Evolutionary conservation across 2,888 invertebrate genomes (phyloP).

Genomic region (Cinara cedri): DNA sequence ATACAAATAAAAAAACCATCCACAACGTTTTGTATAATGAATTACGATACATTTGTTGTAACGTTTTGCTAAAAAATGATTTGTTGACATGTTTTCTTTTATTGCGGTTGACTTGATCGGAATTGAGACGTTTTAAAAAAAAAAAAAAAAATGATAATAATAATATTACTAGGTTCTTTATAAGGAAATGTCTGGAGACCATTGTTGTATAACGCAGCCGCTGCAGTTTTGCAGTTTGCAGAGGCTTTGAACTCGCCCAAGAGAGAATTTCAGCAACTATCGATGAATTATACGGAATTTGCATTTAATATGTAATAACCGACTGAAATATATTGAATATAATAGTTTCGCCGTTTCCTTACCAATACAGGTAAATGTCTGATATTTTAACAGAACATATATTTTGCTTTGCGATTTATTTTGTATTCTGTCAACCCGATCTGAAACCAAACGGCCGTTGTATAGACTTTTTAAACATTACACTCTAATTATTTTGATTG

Average conservation of each 20-base stretch:
- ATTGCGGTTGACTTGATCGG: slow-evolving; percentile 5
- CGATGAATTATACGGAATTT: too few relatives aligned
- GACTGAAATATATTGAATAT: too few relatives aligned
- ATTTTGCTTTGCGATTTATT: too few relatives aligned
- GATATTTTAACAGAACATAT: too few relatives aligned
- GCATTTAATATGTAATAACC: too few relatives aligned
- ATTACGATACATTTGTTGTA: neutral
- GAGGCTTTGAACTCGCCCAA: slow-evolving; percentile 24
- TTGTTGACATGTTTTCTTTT: slow-evolving; percentile 8
- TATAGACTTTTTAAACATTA: too few relatives aligned
- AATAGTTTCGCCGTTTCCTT: too few relatives aligned
- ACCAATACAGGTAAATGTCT: too few relatives aligned
- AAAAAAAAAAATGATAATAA: neutral
- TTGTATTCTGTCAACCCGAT: too few relatives aligned
- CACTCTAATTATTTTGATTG: too few relatives aligned
- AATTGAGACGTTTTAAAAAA: slow-evolving; percentile 10
- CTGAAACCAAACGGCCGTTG: too few relatives aligned
- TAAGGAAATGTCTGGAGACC: slow-evolving; percentile 16
- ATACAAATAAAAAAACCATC: neutral
- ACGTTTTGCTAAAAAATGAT: slow-evolving; percentile 21
- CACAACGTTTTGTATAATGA: neutral
- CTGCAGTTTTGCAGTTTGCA: neutral
- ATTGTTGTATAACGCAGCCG: neutral
- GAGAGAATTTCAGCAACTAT: neutral
- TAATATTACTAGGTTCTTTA: neutral